Conservation (phyloP, 2,113 vertebrate species). For the human (Homo sapiens) region GRCh38 chr3:140551001-140551500, state of each 20-base stretch:
- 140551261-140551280: neutral
- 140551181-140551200: neutral
- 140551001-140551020: conserved; percentile 62
- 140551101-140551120: neutral
- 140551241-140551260: neutral
- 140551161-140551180: neutral
- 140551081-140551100: conserved; percentile 17
- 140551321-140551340: neutral
- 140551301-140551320: accelerated
- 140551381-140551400: neutral
- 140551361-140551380: neutral
- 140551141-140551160: neutral
- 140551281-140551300: neutral
- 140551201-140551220: neutral
- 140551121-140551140: conserved; percentile 10
- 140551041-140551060: conserved; percentile 62
- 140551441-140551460: neutral
- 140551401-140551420: neutral
- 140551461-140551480: neutral
- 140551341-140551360: neutral
- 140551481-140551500: neutral
- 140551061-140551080: conserved; percentile 43
- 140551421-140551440: accelerated
- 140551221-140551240: neutral
- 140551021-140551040: conserved; percentile 67